Conservation (phyloP, 2,797 vertebrate species). For the Morus bassanus region DNA sequence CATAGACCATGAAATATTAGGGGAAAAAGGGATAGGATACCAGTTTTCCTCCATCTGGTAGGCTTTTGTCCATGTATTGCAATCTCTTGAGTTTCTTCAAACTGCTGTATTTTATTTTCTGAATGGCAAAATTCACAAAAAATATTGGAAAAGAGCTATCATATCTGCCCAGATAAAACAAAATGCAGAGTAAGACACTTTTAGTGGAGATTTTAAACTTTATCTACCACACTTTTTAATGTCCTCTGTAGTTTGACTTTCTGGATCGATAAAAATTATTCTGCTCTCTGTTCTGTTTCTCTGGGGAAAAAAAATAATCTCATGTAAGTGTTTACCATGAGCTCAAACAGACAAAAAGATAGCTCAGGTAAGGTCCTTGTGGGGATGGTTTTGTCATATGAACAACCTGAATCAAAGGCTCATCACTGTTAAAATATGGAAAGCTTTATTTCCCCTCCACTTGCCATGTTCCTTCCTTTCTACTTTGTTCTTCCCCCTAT, state of each 20-base stretch:
- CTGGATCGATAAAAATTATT: neutral
- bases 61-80: neutral
- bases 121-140: neutral
- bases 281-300: neutral
- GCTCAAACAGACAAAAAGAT: neutral
- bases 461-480: neutral
- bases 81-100: neutral
- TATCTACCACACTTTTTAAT: neutral
- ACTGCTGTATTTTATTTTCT: neutral
- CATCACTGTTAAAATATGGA: neutral
- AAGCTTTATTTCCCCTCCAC: neutral
- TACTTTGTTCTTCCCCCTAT: neutral
- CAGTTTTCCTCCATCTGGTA: neutral
- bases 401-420: neutral
- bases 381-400: neutral
- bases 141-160: neutral
- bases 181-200: neutral
- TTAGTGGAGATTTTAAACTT: neutral
- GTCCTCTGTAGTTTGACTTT: neutral
- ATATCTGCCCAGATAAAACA: neutral
- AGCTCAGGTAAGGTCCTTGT: neutral
- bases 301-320: neutral
- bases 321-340: neutral
- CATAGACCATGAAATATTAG: neutral
- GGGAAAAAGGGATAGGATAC: neutral